Evolutionary conservation across 1,140 invertebrate genomes (phyloP).

Genomic region (Solenopsis invicta): DNA sequence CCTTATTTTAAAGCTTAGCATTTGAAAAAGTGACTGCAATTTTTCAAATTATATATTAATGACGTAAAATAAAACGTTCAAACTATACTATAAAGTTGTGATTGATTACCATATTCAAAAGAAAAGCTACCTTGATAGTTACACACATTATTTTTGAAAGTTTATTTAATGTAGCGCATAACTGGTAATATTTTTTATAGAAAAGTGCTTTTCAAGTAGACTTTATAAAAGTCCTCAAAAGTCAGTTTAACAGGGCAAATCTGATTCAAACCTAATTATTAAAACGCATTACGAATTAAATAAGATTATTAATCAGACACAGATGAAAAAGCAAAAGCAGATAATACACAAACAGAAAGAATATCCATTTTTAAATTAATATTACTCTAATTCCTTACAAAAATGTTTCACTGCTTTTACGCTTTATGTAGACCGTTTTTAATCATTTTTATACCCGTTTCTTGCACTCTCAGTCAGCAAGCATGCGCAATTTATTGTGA

Average conservation of each 20-base stretch:
- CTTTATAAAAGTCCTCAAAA: no score
- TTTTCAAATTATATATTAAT: slow-evolving; percentile 7
- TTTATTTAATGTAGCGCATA: background rate
- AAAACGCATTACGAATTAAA: background rate
- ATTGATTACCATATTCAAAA: background rate
- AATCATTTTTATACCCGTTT: no score
- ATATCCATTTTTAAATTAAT: no score
- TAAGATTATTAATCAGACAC: background rate
- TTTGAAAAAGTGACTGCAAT: background rate
- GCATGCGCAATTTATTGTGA: no score
- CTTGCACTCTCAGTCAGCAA: no score
- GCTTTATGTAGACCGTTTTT: no score
- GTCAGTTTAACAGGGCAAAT: no score
- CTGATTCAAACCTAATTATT: background rate
- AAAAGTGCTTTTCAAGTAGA: background rate
- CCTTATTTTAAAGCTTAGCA: background rate
- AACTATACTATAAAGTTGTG: background rate
- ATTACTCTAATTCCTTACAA: no score
- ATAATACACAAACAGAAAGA: no score
- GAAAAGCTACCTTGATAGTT: background rate
- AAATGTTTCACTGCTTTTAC: no score
- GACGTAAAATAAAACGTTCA: background rate
- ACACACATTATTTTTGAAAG: background rate
- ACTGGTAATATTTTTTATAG: background rate
- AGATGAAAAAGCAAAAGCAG: no score